Evolutionary conservation across 1,140 invertebrate species (phyloP).

Genomic region (Holcopasites calliopsidis): DNA sequence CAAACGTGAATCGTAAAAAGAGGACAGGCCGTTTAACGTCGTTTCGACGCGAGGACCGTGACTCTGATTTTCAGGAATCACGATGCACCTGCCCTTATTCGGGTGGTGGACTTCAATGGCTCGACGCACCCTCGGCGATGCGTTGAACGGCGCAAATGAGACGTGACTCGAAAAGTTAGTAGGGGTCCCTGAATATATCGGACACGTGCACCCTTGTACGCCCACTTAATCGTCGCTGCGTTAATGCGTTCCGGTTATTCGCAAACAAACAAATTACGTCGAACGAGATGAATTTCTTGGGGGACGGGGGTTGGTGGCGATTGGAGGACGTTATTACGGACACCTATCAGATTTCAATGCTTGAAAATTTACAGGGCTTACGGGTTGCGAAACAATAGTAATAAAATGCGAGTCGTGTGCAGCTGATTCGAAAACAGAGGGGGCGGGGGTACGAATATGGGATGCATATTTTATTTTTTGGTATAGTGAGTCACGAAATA

Average conservation of each 20-base stretch:
- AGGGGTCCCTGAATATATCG: conserved; percentile 12
- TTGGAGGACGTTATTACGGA: not conserved
- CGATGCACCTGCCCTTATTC: conserved; percentile 51
- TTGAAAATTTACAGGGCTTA: too few species aligned
- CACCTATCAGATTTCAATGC: too few species aligned
- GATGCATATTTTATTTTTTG: too few species aligned
- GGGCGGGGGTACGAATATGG: too few species aligned
- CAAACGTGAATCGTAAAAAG: not conserved
- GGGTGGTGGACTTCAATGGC: conserved; percentile 39
- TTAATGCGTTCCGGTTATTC: conserved; percentile 29
- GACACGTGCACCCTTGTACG: conserved; percentile 45
- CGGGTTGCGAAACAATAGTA: too few species aligned
- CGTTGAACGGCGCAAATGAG: conserved; percentile 52
- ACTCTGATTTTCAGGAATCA: conserved; percentile 51
- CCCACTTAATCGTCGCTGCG: conserved; percentile 36
- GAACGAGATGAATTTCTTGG: not conserved
- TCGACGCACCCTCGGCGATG: conserved; percentile 18
- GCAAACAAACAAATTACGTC: conserved; percentile 30
- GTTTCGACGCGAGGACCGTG: not conserved
- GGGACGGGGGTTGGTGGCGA: not conserved
- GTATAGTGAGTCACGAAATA: too few species aligned
- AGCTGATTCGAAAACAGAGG: too few species aligned
- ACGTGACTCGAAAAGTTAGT: conserved; percentile 52
- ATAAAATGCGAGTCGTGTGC: too few species aligned
- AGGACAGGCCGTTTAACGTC: not conserved